phyloP scores from a whole-genome alignment of 2,888 invertebrate genomes.

The Mythimna lalbum region DNA sequence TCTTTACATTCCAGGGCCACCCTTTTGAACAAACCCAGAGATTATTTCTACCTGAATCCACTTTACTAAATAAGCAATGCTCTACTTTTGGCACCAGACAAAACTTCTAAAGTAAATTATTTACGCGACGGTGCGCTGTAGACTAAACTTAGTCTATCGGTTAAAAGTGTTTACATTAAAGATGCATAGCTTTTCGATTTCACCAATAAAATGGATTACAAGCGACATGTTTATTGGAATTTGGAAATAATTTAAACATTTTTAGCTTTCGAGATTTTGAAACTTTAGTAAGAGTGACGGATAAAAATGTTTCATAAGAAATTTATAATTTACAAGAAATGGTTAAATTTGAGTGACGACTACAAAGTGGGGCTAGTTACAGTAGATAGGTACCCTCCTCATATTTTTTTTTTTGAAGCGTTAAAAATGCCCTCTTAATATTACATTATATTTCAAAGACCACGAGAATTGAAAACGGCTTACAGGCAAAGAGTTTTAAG shows the following conservation, averaged over 20 bases:
- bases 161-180: constrained; percentile 20
- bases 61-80: constrained; percentile 14
- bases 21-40: no score
- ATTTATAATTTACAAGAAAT: background rate
- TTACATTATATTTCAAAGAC: background rate
- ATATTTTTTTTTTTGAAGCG: background rate
- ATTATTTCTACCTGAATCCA: constrained; percentile 26
- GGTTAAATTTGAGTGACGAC: background rate
- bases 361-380: background rate
- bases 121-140: constrained; percentile 4
- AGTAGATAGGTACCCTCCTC: background rate
- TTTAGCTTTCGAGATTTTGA: background rate
- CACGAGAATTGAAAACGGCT: no score
- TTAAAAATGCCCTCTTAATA: background rate
- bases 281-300: background rate
- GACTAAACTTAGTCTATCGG: constrained; percentile 27
- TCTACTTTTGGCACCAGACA: constrained; percentile 21
- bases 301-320: background rate
- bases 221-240: background rate
- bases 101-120: constrained; percentile 21
- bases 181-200: background rate
- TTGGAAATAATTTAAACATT: background rate
- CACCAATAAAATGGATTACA: background rate
- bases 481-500: no score
- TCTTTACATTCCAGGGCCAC: no score